Base-by-base conservation (phyloP, 2,888 invertebrate genomes). In the Coleophora flavipennella region DNA sequence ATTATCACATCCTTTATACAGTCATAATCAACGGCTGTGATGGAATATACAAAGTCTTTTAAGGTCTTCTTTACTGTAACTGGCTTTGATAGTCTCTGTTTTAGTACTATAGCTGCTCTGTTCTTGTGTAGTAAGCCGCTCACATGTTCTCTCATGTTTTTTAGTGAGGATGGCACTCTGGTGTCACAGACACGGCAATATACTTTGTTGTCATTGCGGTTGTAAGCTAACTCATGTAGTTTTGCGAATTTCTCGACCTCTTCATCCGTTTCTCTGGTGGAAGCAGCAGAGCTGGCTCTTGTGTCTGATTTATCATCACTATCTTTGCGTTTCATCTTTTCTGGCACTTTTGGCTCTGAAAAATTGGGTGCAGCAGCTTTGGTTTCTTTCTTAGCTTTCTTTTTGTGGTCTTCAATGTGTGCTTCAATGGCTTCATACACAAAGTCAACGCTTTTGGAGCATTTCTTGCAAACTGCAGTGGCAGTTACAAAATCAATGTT, bases 381-480 rank as follows among this genome's bases (percentile, higher is more conserved):
- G 3, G 31, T 38, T 33, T 39, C 43, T 39, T 44, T 41, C 37
- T 45, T 43, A 8, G 11, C 34, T 27, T 42, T 46, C 13, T 51
- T 49, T 8, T 52, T 54, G 34, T 65, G 65, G 8, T 43, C 40
- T n/a, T 48, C 34, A 26, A 58, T 51, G 34, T 62, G 60, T 2
- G 40, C 33, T 6, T 53, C 48, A 20, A 63, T 49, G 20, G 44
- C 35, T n/a, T 35, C 35, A 10, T 9, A 48, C 25, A 53, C 38
- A 14, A 55, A 55, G 6, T 51, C 45, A 1, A 67, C 11, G 35
- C 13, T 31, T 10, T 38, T 44, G 0, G 42, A 41, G 37, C 68
- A 68, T 40, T 49, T 55, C 32, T 50, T 58, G 41, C 68, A 69
- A 29, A 42, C 14, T 2, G 58, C 68, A 0, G 44, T 49, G 3